Conservation (phyloP, 2,888 invertebrate genomes). For the Oasisia sp. region DNA sequence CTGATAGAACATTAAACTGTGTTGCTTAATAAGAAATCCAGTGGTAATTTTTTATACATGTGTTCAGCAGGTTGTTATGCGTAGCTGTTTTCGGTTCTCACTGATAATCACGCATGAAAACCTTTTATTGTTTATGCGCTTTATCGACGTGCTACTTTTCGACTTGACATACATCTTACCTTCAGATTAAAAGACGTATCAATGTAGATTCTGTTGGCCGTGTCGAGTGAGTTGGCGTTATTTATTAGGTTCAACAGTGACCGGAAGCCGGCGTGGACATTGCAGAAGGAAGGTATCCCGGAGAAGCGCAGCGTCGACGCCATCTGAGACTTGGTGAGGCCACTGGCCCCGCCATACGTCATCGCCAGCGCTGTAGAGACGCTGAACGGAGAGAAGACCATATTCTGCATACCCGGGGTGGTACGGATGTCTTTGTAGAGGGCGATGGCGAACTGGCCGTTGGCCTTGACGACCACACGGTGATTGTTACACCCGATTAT, state of each 20-base stretch:
- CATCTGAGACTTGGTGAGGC: not conserved
- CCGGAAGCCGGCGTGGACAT: not conserved
- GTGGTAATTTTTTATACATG: not conserved
- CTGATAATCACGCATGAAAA: not conserved
- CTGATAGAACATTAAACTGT: not conserved
- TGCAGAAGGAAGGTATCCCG: not conserved
- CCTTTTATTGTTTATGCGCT: not conserved
- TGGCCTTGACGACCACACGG: not conserved
- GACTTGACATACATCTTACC: not conserved
- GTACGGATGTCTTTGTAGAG: not conserved
- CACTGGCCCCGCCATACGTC: not conserved
- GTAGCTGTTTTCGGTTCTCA: not conserved
- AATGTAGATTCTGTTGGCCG: not conserved
- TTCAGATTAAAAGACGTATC: not conserved
- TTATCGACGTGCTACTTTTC: not conserved
- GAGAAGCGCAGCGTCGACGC: not conserved
- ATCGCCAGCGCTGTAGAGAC: not conserved
- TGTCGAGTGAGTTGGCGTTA: not conserved
- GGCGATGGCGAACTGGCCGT: not conserved
- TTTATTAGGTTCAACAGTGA: not conserved
- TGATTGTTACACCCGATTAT: not conserved
- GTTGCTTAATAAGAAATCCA: not conserved
- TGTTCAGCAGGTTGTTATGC: not conserved
- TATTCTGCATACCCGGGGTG: not conserved
- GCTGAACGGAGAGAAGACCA: not conserved